Evolutionary conservation across 2,888 invertebrate species (phyloP).

Genomic region (Pharmacophagus antenor): DNA sequence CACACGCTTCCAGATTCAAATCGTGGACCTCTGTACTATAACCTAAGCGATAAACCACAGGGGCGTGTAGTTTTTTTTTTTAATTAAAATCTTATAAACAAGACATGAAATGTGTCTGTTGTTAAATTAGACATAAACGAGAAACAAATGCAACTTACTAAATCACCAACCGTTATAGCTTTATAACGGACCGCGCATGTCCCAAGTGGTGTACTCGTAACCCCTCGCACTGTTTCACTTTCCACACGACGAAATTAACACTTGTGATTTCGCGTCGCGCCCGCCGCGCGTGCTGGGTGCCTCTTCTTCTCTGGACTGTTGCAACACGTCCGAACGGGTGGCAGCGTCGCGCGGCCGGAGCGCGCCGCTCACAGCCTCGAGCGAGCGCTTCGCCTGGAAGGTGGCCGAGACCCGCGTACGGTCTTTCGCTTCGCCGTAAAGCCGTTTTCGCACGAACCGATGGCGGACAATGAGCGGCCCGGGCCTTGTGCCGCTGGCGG

Average conservation of each 20-base stretch:
- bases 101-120: no score
- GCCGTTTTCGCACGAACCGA: conserved; percentile 29
- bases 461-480: conserved; percentile 24
- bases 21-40: no score
- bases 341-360: neutral
- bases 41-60: no score
- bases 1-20: no score
- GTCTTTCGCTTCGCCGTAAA: conserved; percentile 15
- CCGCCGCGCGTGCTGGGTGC: neutral
- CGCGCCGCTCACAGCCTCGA: neutral
- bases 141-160: neutral
- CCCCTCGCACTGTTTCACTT: conserved; percentile 24
- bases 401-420: conserved; percentile 13
- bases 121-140: no score
- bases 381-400: conserved; percentile 1
- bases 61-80: no score
- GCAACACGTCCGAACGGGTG: neutral
- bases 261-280: conserved; percentile 11
- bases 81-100: no score
- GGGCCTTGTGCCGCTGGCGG: conserved; percentile 28
- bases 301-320: neutral
- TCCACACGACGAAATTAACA: conserved; percentile 19
- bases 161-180: neutral
- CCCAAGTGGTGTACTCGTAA: neutral
- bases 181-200: neutral